A percentile compares a stretch with the other conserved stretches of the same genome.
Conservation (phyloP, 2,113 vertebrate species). For the Athene noctua region DNA sequence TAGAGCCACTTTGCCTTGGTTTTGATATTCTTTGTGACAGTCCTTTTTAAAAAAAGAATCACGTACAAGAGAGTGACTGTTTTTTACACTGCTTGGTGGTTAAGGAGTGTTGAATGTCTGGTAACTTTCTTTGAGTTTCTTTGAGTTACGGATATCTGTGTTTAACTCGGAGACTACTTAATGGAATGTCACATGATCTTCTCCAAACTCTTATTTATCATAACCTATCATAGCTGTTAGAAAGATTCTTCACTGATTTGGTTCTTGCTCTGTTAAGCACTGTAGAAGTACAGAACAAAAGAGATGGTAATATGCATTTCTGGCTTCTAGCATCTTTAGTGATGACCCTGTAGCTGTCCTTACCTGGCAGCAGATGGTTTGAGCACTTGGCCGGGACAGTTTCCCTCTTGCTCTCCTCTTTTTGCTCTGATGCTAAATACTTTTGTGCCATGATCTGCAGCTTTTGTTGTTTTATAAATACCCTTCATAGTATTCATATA, state of each 20-base stretch:
- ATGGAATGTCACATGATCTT: neutral
- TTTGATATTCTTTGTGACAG: neutral
- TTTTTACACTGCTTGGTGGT: neutral
- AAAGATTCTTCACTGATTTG: neutral
- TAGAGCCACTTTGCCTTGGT: neutral
- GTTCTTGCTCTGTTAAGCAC: neutral
- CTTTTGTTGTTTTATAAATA: neutral
- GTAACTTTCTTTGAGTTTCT: neutral
- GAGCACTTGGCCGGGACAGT: neutral
- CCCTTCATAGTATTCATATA: neutral
- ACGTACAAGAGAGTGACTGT: neutral
- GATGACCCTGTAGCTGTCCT: neutral
- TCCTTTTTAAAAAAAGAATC: neutral
- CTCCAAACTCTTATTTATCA: neutral
- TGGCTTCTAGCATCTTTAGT: neutral
- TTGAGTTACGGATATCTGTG: neutral
- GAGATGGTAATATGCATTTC: neutral
- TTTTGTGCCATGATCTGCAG: neutral
- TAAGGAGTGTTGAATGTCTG: neutral
- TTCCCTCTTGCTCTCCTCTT: neutral
- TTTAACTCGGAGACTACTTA: slow-evolving; percentile 7
- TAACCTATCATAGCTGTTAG: neutral
- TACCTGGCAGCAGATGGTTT: neutral
- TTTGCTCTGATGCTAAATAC: neutral
- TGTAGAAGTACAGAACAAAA: neutral